Evolutionary conservation across 2,113 vertebrate genomes (phyloP).

Genomic region (Eptesicus fuscus): DNA sequence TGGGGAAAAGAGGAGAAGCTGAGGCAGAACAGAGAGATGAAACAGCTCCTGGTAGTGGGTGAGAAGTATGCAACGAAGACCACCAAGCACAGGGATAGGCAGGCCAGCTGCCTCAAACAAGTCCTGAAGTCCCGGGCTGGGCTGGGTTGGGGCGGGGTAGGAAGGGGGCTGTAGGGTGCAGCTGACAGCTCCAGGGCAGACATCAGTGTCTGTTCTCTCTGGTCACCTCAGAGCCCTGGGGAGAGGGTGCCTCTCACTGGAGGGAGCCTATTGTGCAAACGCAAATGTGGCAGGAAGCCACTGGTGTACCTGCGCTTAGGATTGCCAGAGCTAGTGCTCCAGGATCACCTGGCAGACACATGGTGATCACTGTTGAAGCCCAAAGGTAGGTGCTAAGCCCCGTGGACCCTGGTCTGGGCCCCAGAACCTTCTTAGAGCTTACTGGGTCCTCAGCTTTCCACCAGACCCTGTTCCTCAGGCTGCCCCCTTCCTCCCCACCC

Average conservation of each 20-base stretch:
- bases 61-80: neutral
- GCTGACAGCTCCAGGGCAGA: neutral
- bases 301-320: neutral
- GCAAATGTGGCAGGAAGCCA: neutral
- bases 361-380: fast-evolving
- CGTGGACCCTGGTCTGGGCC: neutral
- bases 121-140: neutral
- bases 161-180: fast-evolving
- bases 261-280: neutral
- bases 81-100: neutral
- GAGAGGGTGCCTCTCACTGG: fast-evolving
- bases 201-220: fast-evolving
- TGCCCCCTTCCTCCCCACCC: neutral
- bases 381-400: conserved; percentile 1
- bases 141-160: neutral
- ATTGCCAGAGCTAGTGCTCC: fast-evolving
- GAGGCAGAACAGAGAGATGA: neutral
- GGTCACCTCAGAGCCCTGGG: fast-evolving
- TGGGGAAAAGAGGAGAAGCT: neutral
- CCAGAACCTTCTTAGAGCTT: neutral
- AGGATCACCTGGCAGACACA: neutral
- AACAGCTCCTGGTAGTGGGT: neutral
- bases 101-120: neutral
- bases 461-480: neutral
- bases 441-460: neutral